Base-by-base conservation (phyloP, 1,140 invertebrate genomes). In the Heterodera carotae region DNA sequence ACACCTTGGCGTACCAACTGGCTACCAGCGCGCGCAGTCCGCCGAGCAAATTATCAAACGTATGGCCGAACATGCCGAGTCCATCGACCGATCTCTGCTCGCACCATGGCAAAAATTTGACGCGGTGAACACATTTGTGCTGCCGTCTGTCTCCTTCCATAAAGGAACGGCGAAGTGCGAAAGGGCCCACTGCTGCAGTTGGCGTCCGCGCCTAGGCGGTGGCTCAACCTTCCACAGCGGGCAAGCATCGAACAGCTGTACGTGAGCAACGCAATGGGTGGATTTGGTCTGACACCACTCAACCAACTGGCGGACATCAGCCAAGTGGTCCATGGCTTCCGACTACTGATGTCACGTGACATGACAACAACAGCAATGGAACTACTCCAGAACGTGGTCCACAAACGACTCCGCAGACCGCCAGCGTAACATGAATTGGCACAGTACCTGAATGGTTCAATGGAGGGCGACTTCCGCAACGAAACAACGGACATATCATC, bases 81-180 rank as follows among this genome's bases (percentile, higher is more conserved):
- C 80, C 27, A 64, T 77, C 53, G n/a, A 78, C 73, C 12, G 3
- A 18, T 79, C 76, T 18, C 76, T 69, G 5, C 84, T 88, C 0
- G 84, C 88, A 1, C 88, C 88, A 0, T 89, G 89, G 87, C 88
- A 89, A 78, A 88, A 88, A 71, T 56, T 88, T 8, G 86, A 89
- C 48, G 84, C 86, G 0, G 8, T 86, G 6, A 83, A 76, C 0
- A 87, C 84, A 0, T 89, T 88, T 67, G 76, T 89, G 0, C 27
- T 88, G 43, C 85, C 89, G 0, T 60, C 81, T 5, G 62, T 88
- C 0, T 80, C 84, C 69, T 89, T 88, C 66, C 76, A 78, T 36
- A 8, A 80, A 78, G 71, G 75, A 39, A 29, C 25, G 76, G 48
- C 29, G 33, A 73, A 12, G 76, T 67, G 18, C 64, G 15, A 43